Conservation (phyloP, 2,797 vertebrate species). For the Parotocinclus haroldoi region DNA sequence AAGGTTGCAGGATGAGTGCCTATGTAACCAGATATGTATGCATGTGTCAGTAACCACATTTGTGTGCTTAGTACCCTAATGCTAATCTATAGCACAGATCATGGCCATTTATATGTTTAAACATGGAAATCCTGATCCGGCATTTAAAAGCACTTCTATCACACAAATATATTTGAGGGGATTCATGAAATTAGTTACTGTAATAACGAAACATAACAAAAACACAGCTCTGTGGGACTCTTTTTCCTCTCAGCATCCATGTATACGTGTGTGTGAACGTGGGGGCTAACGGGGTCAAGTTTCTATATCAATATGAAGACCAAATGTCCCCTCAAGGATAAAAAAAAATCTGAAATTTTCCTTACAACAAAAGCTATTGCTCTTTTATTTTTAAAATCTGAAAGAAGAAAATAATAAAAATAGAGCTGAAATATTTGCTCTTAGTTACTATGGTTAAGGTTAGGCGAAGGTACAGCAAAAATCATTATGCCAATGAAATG, state of each 20-base stretch:
- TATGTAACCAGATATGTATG: constrained; percentile 32
- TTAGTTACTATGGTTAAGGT: too few relatives aligned
- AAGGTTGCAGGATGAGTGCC: background rate
- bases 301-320: too few relatives aligned
- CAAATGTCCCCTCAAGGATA: too few relatives aligned
- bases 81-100: constrained; percentile 24
- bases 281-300: background rate
- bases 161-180: background rate
- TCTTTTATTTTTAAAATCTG: too few relatives aligned
- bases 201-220: constrained; percentile 19
- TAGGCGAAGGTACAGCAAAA: too few relatives aligned
- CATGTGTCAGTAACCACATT: constrained; percentile 14
- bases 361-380: too few relatives aligned
- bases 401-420: too few relatives aligned
- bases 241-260: background rate
- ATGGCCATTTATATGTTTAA: constrained; percentile 26
- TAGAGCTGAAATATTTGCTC: too few relatives aligned
- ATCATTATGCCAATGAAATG: too few relatives aligned
- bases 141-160: constrained; percentile 3
- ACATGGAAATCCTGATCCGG: background rate
- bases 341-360: too few relatives aligned
- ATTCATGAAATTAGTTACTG: background rate
- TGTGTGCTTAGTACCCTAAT: constrained; percentile 32
- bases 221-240: constrained; percentile 28
- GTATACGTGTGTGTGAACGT: constrained; percentile 25